Base-by-base conservation (phyloP, 1,140 invertebrate species). In the Lucilia cuprina region DNA sequence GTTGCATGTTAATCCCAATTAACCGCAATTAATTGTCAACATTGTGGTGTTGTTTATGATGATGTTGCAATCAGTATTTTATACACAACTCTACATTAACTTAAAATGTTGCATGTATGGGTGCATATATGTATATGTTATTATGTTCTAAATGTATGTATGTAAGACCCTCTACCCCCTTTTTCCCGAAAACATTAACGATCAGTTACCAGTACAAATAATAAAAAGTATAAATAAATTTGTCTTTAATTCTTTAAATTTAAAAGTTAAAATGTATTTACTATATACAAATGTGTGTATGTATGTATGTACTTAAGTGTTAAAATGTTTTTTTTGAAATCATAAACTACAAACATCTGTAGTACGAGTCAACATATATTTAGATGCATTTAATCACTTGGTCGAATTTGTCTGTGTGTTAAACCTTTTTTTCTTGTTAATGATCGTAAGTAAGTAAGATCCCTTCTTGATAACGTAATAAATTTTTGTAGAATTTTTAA, bases 1-100 rank as follows among this genome's bases (percentile, higher is more conserved):
- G 19, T 80, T 80, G 77, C 77, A 80, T 80, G 77, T 80, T 80
- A 80, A 80, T 80, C 77, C 77, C 77, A 80, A 80, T 80, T 80
- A 80, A 80, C 77, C 77, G 77, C 77, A 50, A 80, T 80, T 80
- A 80, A 80, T 80, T 70, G 19, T 70, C 65, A 70, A 21, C 65
- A 70, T 70, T 21, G 65, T 70, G 65, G n/a, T 70, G 65, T 21
- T 70, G n/a, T 21, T 70, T 60, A 60, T 60, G 55, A 70, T 70
- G 65, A 70, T 70, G 65, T 70, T 70, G 65, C 65, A 70, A 70
- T 17, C 17, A 21, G 5, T 21, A 70, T 21, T 70, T 17, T 14
- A 21, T 70, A 19, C 17, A 17, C 17, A 21, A 21, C n/a, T 25
- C 0, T 70, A 21, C 10, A 10, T 70, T 65, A n/a, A 17, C 60